phyloP scores from a whole-genome alignment of 2,888 invertebrate genomes.

The Neoascia interrupta region DNA sequence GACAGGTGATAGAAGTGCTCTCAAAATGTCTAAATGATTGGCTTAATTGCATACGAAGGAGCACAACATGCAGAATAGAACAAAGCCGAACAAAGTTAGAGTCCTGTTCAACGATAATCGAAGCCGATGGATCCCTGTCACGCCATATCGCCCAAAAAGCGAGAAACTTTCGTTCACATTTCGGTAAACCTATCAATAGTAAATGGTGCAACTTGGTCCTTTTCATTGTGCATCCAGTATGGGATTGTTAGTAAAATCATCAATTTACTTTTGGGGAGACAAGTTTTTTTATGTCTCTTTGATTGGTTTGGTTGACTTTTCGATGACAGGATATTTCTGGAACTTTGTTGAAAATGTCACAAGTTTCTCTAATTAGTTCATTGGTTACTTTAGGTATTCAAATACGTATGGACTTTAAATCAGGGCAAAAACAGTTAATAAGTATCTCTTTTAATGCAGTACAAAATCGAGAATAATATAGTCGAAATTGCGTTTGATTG shows the following conservation, averaged over 20 bases:
- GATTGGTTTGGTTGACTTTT: slow-evolving; percentile 54
- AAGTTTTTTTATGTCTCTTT: slow-evolving; percentile 62
- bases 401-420: too few relatives aligned
- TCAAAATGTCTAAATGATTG: neutral
- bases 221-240: slow-evolving; percentile 12
- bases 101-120: slow-evolving; percentile 22
- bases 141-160: slow-evolving; percentile 48
- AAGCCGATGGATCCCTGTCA: slow-evolving; percentile 53
- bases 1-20: neutral
- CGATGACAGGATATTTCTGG: too few relatives aligned
- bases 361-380: too few relatives aligned
- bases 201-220: slow-evolving; percentile 9
- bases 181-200: slow-evolving; percentile 55
- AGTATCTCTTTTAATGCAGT: too few relatives aligned
- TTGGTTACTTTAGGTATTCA: too few relatives aligned
- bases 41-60: slow-evolving; percentile 23
- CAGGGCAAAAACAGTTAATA: too few relatives aligned
- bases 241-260: neutral
- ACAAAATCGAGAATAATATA: too few relatives aligned
- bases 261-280: neutral
- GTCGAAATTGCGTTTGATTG: too few relatives aligned
- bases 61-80: slow-evolving; percentile 24
- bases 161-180: slow-evolving; percentile 53
- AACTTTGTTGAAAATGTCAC: too few relatives aligned
- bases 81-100: slow-evolving; percentile 20